A percentile compares a stretch with the other conserved stretches of the same genome.
phyloP scores from a whole-genome alignment of 2,888 invertebrate species.

The Polydrusus pterygomalis region DNA sequence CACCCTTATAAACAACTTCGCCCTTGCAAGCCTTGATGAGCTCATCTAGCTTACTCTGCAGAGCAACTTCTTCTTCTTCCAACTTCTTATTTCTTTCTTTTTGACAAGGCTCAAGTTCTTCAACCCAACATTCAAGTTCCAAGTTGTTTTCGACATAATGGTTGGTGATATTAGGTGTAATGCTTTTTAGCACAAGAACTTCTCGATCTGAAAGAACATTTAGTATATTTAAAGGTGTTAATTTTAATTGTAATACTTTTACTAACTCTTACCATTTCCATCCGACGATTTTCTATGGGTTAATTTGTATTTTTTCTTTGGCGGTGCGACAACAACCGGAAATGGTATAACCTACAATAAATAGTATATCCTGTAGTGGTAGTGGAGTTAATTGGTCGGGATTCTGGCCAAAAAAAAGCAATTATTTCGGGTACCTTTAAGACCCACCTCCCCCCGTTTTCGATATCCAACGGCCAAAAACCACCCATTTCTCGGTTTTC shows the following conservation, averaged over 20 bases:
- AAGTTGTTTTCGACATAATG: slow-evolving; percentile 70
- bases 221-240: slow-evolving; percentile 1
- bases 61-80: slow-evolving; percentile 80
- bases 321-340: slow-evolving; percentile 59
- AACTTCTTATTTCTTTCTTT: slow-evolving; percentile 74
- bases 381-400: too few species aligned
- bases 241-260: neutral
- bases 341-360: slow-evolving; percentile 40
- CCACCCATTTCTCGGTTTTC: too few species aligned
- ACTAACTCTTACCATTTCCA: slow-evolving; percentile 63
- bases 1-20: slow-evolving; percentile 80
- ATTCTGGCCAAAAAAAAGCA: too few species aligned
- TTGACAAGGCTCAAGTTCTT: slow-evolving; percentile 77
- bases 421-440: too few species aligned
- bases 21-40: slow-evolving; percentile 77
- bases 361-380: too few species aligned
- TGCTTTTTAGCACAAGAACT: slow-evolving; percentile 67
- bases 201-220: slow-evolving; percentile 65
- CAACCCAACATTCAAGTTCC: slow-evolving; percentile 83
- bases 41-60: slow-evolving; percentile 68
- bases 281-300: slow-evolving; percentile 68
- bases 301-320: slow-evolving; percentile 69
- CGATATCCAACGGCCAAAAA: too few species aligned
- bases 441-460: too few species aligned
- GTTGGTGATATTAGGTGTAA: slow-evolving; percentile 61